These are phyloP conservation scores for Philhelius pedissequus DNA, from an alignment of 2,888 invertebrate genomes.

Conservation along the genomic window DNA sequence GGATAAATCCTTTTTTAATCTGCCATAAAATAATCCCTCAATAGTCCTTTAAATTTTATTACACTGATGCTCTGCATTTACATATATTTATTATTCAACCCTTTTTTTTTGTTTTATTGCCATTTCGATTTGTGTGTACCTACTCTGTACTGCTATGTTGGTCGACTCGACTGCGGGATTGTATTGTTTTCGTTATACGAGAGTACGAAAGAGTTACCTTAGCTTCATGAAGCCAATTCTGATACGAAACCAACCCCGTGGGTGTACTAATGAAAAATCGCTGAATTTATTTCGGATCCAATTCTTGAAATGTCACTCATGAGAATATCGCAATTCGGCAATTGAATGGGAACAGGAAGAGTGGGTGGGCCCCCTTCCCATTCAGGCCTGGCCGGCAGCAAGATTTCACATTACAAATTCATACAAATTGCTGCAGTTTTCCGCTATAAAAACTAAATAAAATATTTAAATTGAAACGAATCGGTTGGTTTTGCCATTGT, in stretches of 20 bases:
- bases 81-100: slow-evolving; percentile 67
- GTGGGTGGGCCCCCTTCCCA: neutral
- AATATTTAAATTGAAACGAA: slow-evolving; percentile 71
- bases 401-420: slow-evolving; percentile 67
- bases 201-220: neutral
- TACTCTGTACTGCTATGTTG: no score
- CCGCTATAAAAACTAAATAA: slow-evolving; percentile 71
- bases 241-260: slow-evolving; percentile 57
- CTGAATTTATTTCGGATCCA: slow-evolving; percentile 76
- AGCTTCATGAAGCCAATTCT: slow-evolving; percentile 64
- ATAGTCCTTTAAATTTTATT: slow-evolving; percentile 76
- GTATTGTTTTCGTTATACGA: slow-evolving; percentile 47
- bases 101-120: slow-evolving; percentile 63
- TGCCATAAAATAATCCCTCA: slow-evolving; percentile 71
- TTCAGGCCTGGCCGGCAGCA: slow-evolving; percentile 22
- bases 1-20: slow-evolving; percentile 75
- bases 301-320: slow-evolving; percentile 77
- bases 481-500: slow-evolving; percentile 50
- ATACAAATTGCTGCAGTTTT: slow-evolving; percentile 69
- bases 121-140: slow-evolving; percentile 62
- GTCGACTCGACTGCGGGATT: slow-evolving; percentile 21
- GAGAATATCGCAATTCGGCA: slow-evolving; percentile 73
- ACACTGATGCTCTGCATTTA: slow-evolving; percentile 57
- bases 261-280: slow-evolving; percentile 71
- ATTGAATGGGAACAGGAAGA: slow-evolving; percentile 62